Evolutionary conservation across 1,140 invertebrate genomes (phyloP).

Genomic region (Calliopsis andreniformis): DNA sequence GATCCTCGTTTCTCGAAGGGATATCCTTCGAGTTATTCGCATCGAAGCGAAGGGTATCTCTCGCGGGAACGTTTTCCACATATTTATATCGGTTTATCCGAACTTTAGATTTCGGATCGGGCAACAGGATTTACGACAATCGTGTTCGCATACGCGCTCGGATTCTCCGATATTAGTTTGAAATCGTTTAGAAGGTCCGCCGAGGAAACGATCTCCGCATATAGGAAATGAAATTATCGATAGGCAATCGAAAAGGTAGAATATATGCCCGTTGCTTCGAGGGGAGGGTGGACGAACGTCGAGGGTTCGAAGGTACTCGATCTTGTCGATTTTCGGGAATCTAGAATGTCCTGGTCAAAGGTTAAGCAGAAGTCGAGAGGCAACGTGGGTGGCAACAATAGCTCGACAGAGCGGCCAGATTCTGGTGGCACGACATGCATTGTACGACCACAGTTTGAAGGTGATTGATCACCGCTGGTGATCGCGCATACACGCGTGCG

Average conservation of each 20-base stretch:
- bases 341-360: background rate
- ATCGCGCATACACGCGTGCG: slow-evolving; percentile 62
- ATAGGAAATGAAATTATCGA: background rate
- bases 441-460: slow-evolving; percentile 65
- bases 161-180: background rate
- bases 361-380: slow-evolving; percentile 37
- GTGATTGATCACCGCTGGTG: slow-evolving; percentile 68
- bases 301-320: too few species aligned
- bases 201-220: background rate
- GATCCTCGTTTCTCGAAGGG: slow-evolving; percentile 19
- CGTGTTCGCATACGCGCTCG: slow-evolving; percentile 32
- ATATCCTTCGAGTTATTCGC: slow-evolving; percentile 2
- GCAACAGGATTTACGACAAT: slow-evolving; percentile 63
- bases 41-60: slow-evolving; percentile 36
- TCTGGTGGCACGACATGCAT: slow-evolving; percentile 68
- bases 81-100: slow-evolving; percentile 68
- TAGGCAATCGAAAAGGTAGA: background rate
- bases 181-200: background rate
- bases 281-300: background rate
- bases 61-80: slow-evolving; percentile 68
- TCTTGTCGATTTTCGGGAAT: slow-evolving; percentile 20
- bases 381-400: slow-evolving; percentile 76
- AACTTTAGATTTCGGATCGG: slow-evolving; percentile 57
- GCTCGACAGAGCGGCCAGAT: slow-evolving; percentile 65
- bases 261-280: background rate